Evolutionary conservation across 2,797 vertebrate genomes (phyloP).

Genomic region (Myioborus miniatus): DNA sequence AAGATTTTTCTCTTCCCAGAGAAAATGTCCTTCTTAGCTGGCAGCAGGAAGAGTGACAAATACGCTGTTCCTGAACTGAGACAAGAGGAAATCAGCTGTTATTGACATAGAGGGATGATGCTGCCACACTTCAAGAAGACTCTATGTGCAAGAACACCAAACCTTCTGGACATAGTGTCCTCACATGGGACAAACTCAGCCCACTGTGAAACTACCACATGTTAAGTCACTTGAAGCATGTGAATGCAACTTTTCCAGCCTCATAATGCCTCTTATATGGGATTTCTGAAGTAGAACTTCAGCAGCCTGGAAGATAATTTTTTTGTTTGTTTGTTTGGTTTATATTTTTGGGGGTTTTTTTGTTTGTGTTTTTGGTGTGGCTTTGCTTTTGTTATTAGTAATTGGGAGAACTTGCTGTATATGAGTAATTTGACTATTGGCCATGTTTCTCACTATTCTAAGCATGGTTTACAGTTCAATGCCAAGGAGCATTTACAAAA

Average conservation of each 20-base stretch:
- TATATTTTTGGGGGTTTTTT: too few species aligned
- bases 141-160: not conserved
- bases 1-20: not conserved
- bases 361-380: too few species aligned
- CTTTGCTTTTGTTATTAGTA: not conserved
- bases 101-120: not conserved
- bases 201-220: not conserved
- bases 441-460: not conserved
- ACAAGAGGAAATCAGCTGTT: slow-evolving; percentile 41
- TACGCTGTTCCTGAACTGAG: not conserved
- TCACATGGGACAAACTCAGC: not conserved
- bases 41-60: not conserved
- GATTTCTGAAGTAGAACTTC: not conserved
- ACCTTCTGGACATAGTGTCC: not conserved
- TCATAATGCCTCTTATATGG: not conserved
- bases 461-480: not conserved
- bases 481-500: not conserved
- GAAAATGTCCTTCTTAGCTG: not conserved
- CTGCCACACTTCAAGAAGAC: not conserved
- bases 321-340: too few species aligned
- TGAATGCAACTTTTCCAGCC: not conserved
- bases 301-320: not conserved
- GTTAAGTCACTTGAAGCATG: not conserved
- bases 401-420: not conserved
- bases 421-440: not conserved